Evolutionary conservation across 2,888 invertebrate genomes (phyloP).

Genomic region (Thymelicus sylvestris): DNA sequence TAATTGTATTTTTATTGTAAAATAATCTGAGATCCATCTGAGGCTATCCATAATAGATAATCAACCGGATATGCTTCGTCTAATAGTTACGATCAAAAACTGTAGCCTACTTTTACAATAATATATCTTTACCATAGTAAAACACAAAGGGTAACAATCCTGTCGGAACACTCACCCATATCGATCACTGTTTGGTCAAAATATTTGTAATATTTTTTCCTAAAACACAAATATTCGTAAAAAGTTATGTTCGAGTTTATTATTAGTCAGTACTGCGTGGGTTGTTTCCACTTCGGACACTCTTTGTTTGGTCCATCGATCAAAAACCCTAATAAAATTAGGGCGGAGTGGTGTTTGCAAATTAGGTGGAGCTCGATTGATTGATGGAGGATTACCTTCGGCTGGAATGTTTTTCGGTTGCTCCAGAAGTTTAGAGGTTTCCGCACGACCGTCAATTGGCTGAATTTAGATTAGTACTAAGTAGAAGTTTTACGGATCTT

Average conservation of each 20-base stretch:
- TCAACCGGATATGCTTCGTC: too few species aligned
- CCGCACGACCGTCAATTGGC: not conserved
- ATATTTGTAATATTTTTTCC: not conserved
- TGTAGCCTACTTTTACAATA: too few species aligned
- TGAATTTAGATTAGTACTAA: not conserved
- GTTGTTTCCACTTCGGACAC: constrained; percentile 16
- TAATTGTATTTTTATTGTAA: too few species aligned
- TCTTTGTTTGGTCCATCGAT: constrained; percentile 45
- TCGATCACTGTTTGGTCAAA: not conserved
- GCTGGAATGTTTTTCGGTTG: constrained; percentile 24
- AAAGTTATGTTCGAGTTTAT: constrained; percentile 1
- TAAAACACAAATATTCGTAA: constrained; percentile 29
- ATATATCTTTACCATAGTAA: too few species aligned
- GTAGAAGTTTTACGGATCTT: too few species aligned
- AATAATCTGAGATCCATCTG: too few species aligned
- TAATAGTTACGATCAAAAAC: too few species aligned
- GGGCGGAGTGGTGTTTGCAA: constrained; percentile 46
- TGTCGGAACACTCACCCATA: not conserved
- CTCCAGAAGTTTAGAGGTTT: constrained; percentile 18
- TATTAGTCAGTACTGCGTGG: not conserved
- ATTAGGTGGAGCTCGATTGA: constrained; percentile 48
- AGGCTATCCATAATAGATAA: too few species aligned
- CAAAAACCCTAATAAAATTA: constrained; percentile 51
- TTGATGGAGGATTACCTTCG: constrained; percentile 44
- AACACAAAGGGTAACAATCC: too few species aligned